phyloP scores from a whole-genome alignment of 2,888 invertebrate genomes.

The Argyresthia albistria region DNA sequence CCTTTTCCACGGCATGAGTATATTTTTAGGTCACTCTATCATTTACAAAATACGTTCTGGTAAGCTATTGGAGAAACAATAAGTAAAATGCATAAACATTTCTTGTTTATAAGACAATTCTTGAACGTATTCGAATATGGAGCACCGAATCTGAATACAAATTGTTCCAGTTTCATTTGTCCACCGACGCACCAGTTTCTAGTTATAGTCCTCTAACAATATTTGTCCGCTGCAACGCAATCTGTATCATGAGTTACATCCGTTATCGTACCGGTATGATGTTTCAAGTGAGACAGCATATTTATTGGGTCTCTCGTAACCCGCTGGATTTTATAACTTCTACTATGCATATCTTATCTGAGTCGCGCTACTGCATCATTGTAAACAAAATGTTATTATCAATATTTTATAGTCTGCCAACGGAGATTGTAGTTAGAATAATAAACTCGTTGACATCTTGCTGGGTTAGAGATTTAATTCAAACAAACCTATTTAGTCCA shows the following conservation, averaged over 20 bases:
- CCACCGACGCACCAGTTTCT: slow-evolving; percentile 1
- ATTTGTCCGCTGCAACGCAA: slow-evolving; percentile 5
- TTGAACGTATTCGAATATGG: no score
- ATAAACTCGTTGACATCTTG: background rate
- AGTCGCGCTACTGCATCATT: slow-evolving; percentile 26
- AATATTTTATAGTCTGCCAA: background rate
- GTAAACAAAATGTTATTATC: slow-evolving; percentile 24
- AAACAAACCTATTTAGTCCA: no score
- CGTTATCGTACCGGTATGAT: slow-evolving; percentile 15
- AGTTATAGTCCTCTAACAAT: slow-evolving; percentile 22
- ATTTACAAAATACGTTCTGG: no score
- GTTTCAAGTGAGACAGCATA: slow-evolving; percentile 16
- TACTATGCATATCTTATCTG: slow-evolving; percentile 38
- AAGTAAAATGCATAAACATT: no score
- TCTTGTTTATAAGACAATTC: no score
- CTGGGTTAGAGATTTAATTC: background rate
- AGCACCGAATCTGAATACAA: no score
- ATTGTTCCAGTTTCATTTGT: background rate
- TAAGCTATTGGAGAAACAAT: no score
- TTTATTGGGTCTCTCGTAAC: slow-evolving; percentile 40
- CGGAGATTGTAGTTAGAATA: background rate
- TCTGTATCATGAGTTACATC: slow-evolving; percentile 5
- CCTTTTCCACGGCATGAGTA: no score
- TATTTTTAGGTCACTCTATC: no score
- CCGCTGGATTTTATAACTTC: slow-evolving; percentile 32